Percentiles rank a stretch among this genome's conserved stretches.
Evolutionary conservation across 2,888 invertebrate genomes (phyloP).

Genomic region (Campaea margaritaria): DNA sequence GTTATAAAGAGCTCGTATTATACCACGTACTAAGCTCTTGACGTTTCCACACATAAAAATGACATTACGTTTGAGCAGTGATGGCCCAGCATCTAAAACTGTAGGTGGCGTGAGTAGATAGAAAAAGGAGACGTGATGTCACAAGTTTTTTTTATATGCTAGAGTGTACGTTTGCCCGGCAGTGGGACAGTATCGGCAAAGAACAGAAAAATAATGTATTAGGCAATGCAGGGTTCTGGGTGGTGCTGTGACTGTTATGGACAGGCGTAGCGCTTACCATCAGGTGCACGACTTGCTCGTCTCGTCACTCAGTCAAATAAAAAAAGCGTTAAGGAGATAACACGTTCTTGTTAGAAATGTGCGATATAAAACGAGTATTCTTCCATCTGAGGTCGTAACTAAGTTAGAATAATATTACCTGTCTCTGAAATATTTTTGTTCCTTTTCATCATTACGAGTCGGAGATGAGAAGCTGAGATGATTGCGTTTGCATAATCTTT

Average conservation of each 20-base stretch:
- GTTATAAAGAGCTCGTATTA: constrained; percentile 40
- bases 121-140: constrained; percentile 1
- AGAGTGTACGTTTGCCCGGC: no score
- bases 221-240: no score
- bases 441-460: constrained; percentile 18
- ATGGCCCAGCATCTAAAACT: constrained; percentile 40
- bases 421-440: constrained; percentile 20
- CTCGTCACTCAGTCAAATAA: no score
- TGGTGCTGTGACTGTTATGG: no score
- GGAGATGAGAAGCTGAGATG: constrained; percentile 17
- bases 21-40: constrained; percentile 36
- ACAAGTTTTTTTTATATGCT: no score
- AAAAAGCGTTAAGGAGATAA: no score
- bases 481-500: constrained; percentile 14
- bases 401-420: constrained; percentile 23
- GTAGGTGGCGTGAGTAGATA: constrained; percentile 32
- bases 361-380: neutral
- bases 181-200: no score
- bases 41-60: constrained; percentile 40
- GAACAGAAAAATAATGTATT: no score
- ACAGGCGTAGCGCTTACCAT: no score
- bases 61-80: constrained; percentile 37
- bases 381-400: constrained; percentile 9
- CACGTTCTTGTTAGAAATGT: no score
- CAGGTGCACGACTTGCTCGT: no score